A percentile compares a stretch with the other conserved stretches of the same genome.
Conservation (phyloP, 2,888 invertebrate species). For the Mayetiola destructor region DNA sequence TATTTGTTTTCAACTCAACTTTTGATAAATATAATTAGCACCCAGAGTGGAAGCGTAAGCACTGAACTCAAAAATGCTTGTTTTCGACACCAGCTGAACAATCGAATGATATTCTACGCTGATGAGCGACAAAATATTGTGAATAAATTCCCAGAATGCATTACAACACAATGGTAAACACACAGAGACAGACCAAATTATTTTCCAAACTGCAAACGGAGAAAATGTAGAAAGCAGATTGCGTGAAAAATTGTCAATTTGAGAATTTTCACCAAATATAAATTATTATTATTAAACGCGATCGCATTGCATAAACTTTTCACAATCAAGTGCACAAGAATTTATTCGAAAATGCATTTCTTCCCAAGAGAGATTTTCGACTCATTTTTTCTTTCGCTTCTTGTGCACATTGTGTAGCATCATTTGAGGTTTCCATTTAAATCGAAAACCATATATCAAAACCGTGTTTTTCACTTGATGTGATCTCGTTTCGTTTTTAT, state of each 20-base stretch:
- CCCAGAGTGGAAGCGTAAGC: no score
- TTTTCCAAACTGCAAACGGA: neutral
- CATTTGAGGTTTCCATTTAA: neutral
- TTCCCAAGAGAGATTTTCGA: neutral
- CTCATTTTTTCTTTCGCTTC: neutral
- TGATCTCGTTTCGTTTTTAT: neutral
- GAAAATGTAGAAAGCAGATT: no score
- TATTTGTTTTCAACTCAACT: neutral
- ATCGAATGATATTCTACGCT: no score
- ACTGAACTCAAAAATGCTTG: no score
- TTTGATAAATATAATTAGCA: neutral
- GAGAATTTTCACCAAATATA: no score
- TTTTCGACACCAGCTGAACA: no score
- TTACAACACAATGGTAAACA: no score
- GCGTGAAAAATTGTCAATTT: no score
- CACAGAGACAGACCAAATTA: no score
- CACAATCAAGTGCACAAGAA: neutral
- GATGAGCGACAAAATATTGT: no score
- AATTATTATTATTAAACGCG: no score
- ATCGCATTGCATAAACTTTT: neutral
- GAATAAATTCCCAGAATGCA: no score
- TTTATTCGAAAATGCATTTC: neutral
- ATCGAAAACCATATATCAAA: slow-evolving; percentile 13
- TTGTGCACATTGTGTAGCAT: neutral
- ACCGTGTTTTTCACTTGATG: neutral